Evolutionary conservation across 2,797 vertebrate genomes (phyloP), one percentile per base, ranked within the genome.

Genomic region (Cuculus canorus): DNA sequence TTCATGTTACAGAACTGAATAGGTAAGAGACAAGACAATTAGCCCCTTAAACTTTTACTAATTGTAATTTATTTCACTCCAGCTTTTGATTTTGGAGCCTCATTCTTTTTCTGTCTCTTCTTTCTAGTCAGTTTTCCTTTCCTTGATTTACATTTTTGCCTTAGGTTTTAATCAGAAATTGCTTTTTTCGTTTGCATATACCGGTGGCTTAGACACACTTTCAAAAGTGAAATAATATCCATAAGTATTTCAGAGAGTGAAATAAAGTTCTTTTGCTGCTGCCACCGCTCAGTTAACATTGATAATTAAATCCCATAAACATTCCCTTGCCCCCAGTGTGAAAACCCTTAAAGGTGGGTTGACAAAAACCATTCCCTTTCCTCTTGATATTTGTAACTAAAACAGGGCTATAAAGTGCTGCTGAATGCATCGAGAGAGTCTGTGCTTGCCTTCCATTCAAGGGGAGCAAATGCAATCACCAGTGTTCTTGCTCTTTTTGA

Each of bases 381-480:
- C 66, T 71, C 45, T 88, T 86, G 87, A 30, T 87, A 71, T 63
- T 63, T 90, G 79, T 92, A 82, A 35, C 92, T 85, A 63, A 91
- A 93, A 33, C 73, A 90, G 87, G 19, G 45, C 59, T 93, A 48
- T 82, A 50, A 96, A 88, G 84, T 85, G 56, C 57, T 86, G 63
- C 66, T 64, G 53, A 54, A 73, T 11, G 65, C 48, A 17, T 47
- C 70, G 76, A 18, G 92, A 84, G 41, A 84, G 37, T 21, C 70
- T 1, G 0, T 43, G 22, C 86, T 96, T 69, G 61, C 43, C 70
- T 92, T 91, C 60, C 83, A 41, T 64, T 95, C 71, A 63, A 89
- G 86, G 69, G 90, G 88, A 95, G 52, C 88, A 96, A 94, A 95
- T 95, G 82, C 69, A 95, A 61, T 90, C 82, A 76, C 52, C 80